Base-by-base conservation (phyloP, 1,140 invertebrate genomes). In the Centruroides sculpturatus region DNA sequence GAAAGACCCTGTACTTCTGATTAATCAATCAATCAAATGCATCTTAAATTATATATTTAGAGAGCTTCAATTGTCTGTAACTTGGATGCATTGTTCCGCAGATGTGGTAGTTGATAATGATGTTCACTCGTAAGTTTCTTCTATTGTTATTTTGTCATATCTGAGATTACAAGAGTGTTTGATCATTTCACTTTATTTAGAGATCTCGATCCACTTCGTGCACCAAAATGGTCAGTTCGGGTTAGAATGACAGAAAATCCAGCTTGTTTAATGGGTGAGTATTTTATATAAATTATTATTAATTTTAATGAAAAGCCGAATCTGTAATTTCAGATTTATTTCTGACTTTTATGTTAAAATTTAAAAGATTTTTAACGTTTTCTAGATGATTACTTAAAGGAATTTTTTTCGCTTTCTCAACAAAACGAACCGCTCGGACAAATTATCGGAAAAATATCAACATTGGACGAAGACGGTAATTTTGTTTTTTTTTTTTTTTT, bases 31-130 rank as follows among this genome's bases (percentile, higher is more conserved):
- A 60, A 60, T 55, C 12, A 51, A 55, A 35, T 58, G 68, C 55
- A 59, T 61, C 50, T 49, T 60, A 41, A 62, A 66, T 64, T 57
- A 64, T 59, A 66, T 74, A 72, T 81, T 65, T 61, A 85, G 83
- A 54, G 82, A 86, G 73, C 76, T 94, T 36, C 77, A 85, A 62
- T 73, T 96, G 4, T 85, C 84, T 69, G 83, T 86, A n/a, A 86
- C 85, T 8, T 98, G 93, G 93, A 85, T 85, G 3, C 79, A 83
- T 71, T 76, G 96, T 55, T 81, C 83, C 4, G 92, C 95, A 71
- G 85, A 87, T 72, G 81, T 88, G 46, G 83, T 95, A 41, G 83
- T 92, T 2, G 93, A 97, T 70, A 89, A 84, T 65, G 84, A 89
- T 70, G 82, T 81, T 59, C 89, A 90, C 65, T 72, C 75, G 73